phyloP scores from a whole-genome alignment of 2,888 invertebrate genomes.

The Agonopterix arenella region DNA sequence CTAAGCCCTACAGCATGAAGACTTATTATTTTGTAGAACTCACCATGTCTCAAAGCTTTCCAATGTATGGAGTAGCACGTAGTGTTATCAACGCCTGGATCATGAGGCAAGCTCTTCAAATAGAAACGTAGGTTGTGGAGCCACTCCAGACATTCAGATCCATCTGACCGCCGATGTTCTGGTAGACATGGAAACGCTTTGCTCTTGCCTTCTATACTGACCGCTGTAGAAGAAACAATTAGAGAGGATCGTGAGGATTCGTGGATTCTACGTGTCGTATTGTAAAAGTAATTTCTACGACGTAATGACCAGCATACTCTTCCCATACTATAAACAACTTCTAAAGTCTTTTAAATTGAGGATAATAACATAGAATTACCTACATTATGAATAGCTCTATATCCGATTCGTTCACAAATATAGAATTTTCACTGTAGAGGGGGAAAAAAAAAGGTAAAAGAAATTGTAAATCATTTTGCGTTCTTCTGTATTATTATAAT shows the following conservation, averaged over 20 bases:
- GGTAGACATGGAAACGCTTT: slow-evolving; percentile 84
- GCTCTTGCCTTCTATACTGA: slow-evolving; percentile 77
- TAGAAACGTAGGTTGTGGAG: slow-evolving; percentile 84
- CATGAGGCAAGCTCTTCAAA: slow-evolving; percentile 75
- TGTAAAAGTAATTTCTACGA: too few relatives aligned
- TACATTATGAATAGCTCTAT: too few relatives aligned
- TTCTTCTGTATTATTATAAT: too few relatives aligned
- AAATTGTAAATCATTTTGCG: too few relatives aligned
- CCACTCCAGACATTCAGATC: slow-evolving; percentile 90
- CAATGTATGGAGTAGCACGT: slow-evolving; percentile 92
- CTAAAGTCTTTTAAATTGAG: background rate
- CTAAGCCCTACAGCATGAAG: too few relatives aligned
- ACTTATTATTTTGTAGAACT: slow-evolving; percentile 5
- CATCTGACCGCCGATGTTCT: slow-evolving; percentile 74
- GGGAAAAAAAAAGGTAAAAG: too few relatives aligned
- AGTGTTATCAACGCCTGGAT: slow-evolving; percentile 75
- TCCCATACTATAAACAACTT: background rate
- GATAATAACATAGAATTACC: too few relatives aligned
- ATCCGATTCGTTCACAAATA: too few relatives aligned
- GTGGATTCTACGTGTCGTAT: too few relatives aligned
- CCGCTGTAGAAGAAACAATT: slow-evolving; percentile 48
- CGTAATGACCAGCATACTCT: too few relatives aligned
- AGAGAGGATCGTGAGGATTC: background rate
- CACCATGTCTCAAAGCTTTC: slow-evolving; percentile 81
- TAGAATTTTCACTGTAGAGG: too few relatives aligned